Conservation (phyloP, 2,888 invertebrate genomes). For the Aricia artaxerxes region DNA sequence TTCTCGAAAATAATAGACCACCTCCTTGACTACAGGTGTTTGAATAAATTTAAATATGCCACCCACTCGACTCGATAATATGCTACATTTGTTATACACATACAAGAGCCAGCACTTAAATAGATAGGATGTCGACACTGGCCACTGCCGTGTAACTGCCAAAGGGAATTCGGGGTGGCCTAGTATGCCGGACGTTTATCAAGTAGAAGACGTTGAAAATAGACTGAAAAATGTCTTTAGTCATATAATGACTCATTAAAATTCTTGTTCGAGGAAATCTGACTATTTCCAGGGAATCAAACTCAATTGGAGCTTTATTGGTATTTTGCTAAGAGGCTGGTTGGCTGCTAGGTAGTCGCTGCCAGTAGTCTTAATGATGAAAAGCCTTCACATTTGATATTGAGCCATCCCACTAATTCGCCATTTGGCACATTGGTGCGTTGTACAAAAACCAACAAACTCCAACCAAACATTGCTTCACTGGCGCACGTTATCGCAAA, state of each 20-base stretch:
- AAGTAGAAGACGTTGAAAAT: background rate
- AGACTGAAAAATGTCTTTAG: background rate
- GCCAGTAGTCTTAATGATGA: background rate
- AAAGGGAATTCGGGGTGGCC: background rate
- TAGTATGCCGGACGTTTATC: background rate
- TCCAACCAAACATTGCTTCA: slow-evolving; percentile 21
- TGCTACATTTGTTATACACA: slow-evolving; percentile 18
- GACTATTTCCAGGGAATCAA: background rate
- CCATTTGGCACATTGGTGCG: background rate
- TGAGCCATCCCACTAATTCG: background rate
- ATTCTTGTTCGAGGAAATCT: background rate
- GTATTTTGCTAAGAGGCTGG: background rate
- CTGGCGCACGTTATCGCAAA: slow-evolving; percentile 22
- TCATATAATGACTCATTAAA: background rate
- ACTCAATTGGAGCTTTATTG: background rate
- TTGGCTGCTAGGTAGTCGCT: too few species aligned
- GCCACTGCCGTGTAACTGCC: background rate
- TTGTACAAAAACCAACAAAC: slow-evolving; percentile 17
- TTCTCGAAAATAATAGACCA: background rate
- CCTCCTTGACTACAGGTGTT: slow-evolving; percentile 4
- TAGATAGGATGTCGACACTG: slow-evolving; percentile 28
- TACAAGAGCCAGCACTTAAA: slow-evolving; percentile 22
- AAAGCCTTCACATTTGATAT: background rate
- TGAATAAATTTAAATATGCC: slow-evolving; percentile 1
- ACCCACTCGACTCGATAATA: background rate